These are phyloP conservation scores for Notechis scutatus DNA, from an alignment of 2,113 vertebrate species.

Conservation along the genomic window DNA sequence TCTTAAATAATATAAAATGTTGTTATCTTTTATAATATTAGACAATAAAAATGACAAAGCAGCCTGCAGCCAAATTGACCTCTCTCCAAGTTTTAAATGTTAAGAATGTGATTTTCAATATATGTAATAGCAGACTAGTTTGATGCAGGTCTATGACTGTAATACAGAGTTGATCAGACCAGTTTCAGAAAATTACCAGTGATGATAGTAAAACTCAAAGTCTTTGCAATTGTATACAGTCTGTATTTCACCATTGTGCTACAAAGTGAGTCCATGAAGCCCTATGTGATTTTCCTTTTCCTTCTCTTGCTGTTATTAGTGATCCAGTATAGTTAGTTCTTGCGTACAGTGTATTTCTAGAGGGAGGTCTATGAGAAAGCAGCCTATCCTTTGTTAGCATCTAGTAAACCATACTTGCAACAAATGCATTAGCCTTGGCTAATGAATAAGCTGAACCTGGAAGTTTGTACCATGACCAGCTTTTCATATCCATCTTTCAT, in stretches of 20 bases:
- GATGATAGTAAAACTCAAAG: not conserved
- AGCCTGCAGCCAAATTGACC: not conserved
- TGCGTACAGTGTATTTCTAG: not conserved
- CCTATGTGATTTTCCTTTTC: not conserved
- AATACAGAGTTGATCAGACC: not conserved
- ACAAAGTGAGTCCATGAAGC: not conserved
- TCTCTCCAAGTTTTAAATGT: not conserved
- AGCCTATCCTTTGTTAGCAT: not conserved
- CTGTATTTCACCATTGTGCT: not conserved
- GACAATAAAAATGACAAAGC: not conserved
- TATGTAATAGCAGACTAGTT: not conserved
- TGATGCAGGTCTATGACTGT: not conserved
- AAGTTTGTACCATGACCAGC: not conserved
- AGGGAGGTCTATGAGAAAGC: not conserved
- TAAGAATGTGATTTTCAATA: not conserved
- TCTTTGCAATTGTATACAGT: not conserved
- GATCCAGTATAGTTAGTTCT: not conserved
- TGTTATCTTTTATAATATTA: not conserved
- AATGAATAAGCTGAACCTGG: not conserved
- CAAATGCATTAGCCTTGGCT: not conserved
- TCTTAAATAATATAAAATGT: not conserved
- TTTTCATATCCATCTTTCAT: not conserved
- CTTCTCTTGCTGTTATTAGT: not conserved
- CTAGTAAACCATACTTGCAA: not conserved
- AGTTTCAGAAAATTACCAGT: not conserved